Evolutionary conservation across 2,888 invertebrate species (phyloP), one percentile per base, ranked within the genome.

Genomic region (Pantelozetes paolii): DNA sequence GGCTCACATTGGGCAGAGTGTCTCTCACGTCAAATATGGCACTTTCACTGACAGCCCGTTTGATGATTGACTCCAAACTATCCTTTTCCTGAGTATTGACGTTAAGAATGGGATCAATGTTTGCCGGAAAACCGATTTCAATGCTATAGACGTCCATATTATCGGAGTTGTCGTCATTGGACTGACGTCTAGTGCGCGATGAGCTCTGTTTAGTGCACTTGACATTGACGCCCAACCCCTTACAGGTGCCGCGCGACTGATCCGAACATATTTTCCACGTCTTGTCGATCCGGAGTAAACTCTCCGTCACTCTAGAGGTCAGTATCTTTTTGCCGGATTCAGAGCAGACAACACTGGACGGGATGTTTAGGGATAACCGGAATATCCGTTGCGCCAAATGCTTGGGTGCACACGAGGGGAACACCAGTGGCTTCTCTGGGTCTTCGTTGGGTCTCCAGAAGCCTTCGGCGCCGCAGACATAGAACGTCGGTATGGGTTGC

Each of bases 211-310:
- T 78, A n/a, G 92, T 92, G 80, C 94, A 95, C 82, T 92, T 92
- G 2, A 95, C 92, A 81, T 92, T 90, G 78, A 95, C 72, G 74
- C 78, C 74, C 81, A 82, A 82, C 87, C 94, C 92, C 15, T 73
- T 75, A 67, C 80, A 80, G 9, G 57, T 71, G 26, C 78, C 78
- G 20, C 77, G 76, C 32, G 64, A 18, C 84, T 93, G 91, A 82
- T 92, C 91, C 0, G 94, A 92, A 82, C 96, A 96, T 89, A 96
- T 92, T 86, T 93, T 92, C 96, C 96, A 97, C 80, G 95, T 93
- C 79, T 92, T 88, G 82, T 97, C 95, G 72, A 96, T 86, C 70
- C 92, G 89, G 80, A 94, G 92, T 72, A 97, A 90, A 11, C 94
- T 92, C 79, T 89, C 89, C 78, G 90, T 88, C 0, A 96, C 92